A percentile compares a stretch with the other conserved stretches of the same genome.
Conservation (phyloP, 2,797 vertebrate species). For the Gymnothorax reevesii region DNA sequence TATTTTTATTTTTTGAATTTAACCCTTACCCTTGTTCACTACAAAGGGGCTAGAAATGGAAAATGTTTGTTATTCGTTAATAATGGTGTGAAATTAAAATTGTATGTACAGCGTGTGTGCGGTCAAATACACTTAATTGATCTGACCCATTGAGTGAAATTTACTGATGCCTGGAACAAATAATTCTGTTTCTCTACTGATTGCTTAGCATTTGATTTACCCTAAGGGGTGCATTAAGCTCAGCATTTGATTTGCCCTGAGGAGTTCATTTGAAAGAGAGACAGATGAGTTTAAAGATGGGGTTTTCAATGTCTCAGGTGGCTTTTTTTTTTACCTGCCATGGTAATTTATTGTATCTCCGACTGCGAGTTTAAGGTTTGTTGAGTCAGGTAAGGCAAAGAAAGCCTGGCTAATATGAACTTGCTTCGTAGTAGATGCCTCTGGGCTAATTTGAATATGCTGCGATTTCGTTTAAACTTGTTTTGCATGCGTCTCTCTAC, state of each 20-base stretch:
- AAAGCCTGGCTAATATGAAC: no score
- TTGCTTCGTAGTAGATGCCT: no score
- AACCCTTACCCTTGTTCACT: background rate
- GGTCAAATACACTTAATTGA: background rate
- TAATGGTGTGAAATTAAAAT: background rate
- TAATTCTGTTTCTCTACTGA: constrained; percentile 6
- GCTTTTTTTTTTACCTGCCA: no score
- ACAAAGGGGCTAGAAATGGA: background rate
- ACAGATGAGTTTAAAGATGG: no score
- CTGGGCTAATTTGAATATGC: constrained; percentile 57
- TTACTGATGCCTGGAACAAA: background rate
- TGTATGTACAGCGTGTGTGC: constrained; percentile 2
- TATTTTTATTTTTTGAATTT: background rate
- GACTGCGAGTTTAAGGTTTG: no score
- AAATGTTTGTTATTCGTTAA: background rate
- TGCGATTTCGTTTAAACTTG: constrained; percentile 43
- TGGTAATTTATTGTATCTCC: no score
- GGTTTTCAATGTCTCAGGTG: no score
- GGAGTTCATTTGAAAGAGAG: background rate
- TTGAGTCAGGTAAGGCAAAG: no score
- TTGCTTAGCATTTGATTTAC: constrained; percentile 49
- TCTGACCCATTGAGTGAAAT: background rate
- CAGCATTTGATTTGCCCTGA: constrained; percentile 51
- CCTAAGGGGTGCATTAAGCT: background rate
- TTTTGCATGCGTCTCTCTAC: constrained; percentile 61